Base-by-base conservation (phyloP, 2,888 invertebrate species). In the Eurytoma adleriae region DNA sequence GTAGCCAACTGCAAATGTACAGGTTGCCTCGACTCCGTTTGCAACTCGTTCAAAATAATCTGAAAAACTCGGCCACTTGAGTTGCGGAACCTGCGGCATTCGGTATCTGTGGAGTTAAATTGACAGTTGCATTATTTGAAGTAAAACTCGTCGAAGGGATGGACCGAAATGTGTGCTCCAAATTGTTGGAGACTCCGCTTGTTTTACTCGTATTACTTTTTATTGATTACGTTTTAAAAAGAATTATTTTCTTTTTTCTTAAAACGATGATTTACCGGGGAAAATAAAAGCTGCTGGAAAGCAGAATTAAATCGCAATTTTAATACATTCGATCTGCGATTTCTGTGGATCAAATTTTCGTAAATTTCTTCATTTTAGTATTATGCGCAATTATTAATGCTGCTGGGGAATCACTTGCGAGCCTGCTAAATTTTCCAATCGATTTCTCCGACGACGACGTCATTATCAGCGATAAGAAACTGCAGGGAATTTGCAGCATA, bases 1-100 rank as follows among this genome's bases (percentile, higher is more conserved):
- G 57, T n/a, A 18, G 18, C 57, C 57, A 20, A 13, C 20, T 30
- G 12, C 7, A 20, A 48, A 71, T 27, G 48, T 16, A 10, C 54
- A 30, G 2, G 27, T 59, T 54, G n/a, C 3, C 14, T 62, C 14
- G 40, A 18, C 40, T 30, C 20, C 5, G 24, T 10, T 40, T 16
- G 24, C 50, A 67, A 67, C 10, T 67, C 50, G 67, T 67, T 67
- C 52, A 10, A 40, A 67, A 67, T 67, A 67, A 67, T 67, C 24
- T 52, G 5, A 20, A 40, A 40, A 24, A 7, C 10, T 24, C 50
- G 24, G 59, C 20, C 40, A 10, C 40, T 14, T 13, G 27, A 12
- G 27, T 48, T 5, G 10, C 50, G 20, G 18, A 48, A 40, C 12
- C 18, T 18, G 3, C 18, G 16, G 30, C n/a, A 64, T 64, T 48